Conservation (phyloP, 2,113 vertebrate genomes). For the Mesembrinibis cayennensis region DNA sequence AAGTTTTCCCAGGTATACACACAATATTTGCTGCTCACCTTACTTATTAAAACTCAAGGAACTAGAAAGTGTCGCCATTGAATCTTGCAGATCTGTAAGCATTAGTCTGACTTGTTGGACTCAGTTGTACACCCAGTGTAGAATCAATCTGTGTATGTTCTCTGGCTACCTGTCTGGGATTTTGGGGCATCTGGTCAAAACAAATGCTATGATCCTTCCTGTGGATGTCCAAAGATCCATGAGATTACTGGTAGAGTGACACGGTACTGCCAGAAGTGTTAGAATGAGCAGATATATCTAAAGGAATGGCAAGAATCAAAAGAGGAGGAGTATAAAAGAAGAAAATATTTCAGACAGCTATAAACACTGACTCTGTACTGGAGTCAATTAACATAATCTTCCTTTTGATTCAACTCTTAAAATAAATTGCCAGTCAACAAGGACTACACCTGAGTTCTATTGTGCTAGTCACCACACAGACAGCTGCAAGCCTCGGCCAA, state of each 20-base stretch:
- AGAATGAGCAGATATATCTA: background rate
- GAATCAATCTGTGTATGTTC: background rate
- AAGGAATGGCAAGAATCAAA: background rate
- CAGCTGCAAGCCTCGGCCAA: background rate
- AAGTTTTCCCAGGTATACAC: background rate
- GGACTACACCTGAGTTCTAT: background rate
- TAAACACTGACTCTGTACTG: background rate
- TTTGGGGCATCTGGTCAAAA: background rate
- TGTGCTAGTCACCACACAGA: background rate
- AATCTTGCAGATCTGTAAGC: background rate
- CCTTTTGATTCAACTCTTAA: background rate
- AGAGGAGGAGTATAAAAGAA: background rate
- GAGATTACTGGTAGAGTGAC: background rate
- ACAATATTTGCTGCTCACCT: background rate
- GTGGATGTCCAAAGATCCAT: background rate
- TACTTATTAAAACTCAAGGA: background rate
- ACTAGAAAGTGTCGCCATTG: background rate
- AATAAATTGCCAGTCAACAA: background rate
- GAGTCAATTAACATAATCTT: constrained; percentile 2
- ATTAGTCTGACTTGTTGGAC: background rate
- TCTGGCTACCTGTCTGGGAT: background rate
- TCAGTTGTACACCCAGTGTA: background rate
- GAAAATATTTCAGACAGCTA: background rate
- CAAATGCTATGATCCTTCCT: background rate
- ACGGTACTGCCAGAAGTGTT: background rate